Percentiles rank a stretch among this genome's conserved stretches.
Evolutionary conservation across 2,113 vertebrate genomes (phyloP).

Genomic region (Passer montanus): DNA sequence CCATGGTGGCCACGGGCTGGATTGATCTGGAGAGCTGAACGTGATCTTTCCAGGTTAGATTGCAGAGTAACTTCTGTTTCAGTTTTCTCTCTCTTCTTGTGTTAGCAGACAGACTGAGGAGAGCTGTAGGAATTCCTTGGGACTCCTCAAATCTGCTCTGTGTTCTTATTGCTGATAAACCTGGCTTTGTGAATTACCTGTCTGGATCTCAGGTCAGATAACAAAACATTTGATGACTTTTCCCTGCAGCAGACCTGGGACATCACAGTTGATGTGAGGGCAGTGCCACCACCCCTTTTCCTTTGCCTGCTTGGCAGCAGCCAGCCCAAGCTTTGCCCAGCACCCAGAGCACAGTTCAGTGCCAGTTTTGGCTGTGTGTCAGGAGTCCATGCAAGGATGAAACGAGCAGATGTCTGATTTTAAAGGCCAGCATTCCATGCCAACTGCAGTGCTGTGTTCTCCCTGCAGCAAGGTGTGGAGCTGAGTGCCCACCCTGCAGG

Average conservation of each 20-base stretch:
- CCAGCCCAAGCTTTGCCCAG: not conserved
- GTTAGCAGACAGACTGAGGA: not conserved
- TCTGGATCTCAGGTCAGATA: not conserved
- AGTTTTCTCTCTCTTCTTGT: not conserved
- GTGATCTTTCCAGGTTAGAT: not conserved
- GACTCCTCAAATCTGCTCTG: not conserved
- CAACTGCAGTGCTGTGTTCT: not conserved
- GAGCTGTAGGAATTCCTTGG: not conserved
- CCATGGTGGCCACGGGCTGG: not conserved
- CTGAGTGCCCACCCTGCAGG: not conserved
- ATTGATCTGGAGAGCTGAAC: too few species aligned
- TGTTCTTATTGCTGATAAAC: not conserved
- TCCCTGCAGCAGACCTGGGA: not conserved
- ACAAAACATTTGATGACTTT: not conserved
- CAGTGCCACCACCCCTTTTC: not conserved
- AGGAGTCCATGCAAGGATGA: not conserved
- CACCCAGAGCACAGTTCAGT: not conserved
- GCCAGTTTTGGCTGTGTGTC: not conserved
- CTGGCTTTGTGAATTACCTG: not conserved
- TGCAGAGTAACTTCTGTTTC: not conserved
- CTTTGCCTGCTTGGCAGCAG: not conserved
- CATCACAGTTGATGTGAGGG: fast-evolving
- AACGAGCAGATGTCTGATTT: slow-evolving; percentile 21
- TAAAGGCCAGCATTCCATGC: not conserved
- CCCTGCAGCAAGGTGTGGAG: not conserved